Base-by-base conservation (phyloP, 2,888 invertebrate genomes). In the Lasioglossum villosulum region DNA sequence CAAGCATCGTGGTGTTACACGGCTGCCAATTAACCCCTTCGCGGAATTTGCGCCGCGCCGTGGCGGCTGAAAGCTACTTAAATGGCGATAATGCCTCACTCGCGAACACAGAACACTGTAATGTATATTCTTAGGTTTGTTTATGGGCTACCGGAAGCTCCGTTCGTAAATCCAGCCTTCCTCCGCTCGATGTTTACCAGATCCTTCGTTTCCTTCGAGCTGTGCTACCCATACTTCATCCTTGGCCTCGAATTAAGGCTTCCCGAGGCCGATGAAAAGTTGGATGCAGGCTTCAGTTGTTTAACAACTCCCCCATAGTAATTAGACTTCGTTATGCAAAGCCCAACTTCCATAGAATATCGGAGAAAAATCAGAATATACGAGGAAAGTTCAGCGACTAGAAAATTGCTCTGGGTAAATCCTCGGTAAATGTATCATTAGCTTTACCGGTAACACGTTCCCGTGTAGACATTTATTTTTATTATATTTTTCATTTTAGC, bases 1-100 rank as follows among this genome's bases (percentile, higher is more conserved):
- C 37, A 48, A 34, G 48, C 77, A 70, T 34, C 48, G 48, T n/a
- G 59, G 66, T 75, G 59, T 48, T 63, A 34, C 66, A 34, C 30
- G 66, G 48, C 16, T 76, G 76, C 76, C 45, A 76, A 76, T 76
- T 76, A 76, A 76, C 63, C 42, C 63, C 63, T 30, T 30, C 59
- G 59, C 30, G 42, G 23, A 71, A 42, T 42, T 30, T 14, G 37
- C 63, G 59, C 56, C 39, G 37, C 56, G 39, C 27, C 37, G 71
- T 23, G 52, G 56, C 27, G 59, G 19, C 56, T 59, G 37, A 19
- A 37, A 27, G 27, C 23, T 59, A 75, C 37, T 75, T 39, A 75
- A 75, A 37, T 39, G 59, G 42, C 71, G 27, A 71, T 71, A 42
- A 71, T 71, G 71, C 37, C 42, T n/a, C 39, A 27, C 39, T 71